Evolutionary conservation across 2,797 vertebrate species (phyloP).

Genomic region (Amblyraja radiata): DNA sequence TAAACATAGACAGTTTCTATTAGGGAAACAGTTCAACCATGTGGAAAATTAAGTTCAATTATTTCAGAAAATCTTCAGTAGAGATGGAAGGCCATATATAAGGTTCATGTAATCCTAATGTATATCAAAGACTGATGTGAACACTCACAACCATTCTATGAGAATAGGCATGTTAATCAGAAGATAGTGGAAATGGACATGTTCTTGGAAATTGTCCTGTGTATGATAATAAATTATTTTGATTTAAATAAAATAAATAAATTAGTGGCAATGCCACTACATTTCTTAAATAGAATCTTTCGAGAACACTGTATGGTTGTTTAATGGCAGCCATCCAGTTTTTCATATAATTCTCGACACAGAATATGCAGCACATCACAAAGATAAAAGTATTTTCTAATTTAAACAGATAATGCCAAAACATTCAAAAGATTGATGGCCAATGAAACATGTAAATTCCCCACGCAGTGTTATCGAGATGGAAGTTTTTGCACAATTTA

Average conservation of each 20-base stretch:
- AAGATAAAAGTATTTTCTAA: background rate
- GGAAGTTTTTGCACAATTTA: background rate
- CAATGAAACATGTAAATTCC: background rate
- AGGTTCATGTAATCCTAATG: background rate
- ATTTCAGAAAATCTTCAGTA: conserved; percentile 11
- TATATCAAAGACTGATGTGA: background rate
- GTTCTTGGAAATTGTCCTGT: background rate
- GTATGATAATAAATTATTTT: background rate
- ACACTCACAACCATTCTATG: background rate
- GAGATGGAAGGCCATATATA: background rate
- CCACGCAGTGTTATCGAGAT: background rate
- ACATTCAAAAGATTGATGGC: background rate
- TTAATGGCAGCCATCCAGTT: background rate
- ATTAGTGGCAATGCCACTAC: background rate
- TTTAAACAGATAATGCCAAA: background rate
- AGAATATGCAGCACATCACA: background rate
- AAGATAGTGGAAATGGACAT: background rate
- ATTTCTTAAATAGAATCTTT: background rate
- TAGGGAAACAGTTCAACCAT: background rate
- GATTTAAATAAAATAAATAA: background rate
- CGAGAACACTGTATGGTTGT: background rate
- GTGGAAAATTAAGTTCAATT: conserved; percentile 29
- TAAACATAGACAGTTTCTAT: background rate
- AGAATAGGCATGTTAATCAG: background rate
- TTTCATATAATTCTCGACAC: background rate